These are phyloP conservation scores for Pectinophora gossypiella DNA, from an alignment of 1,140 invertebrate species.

Conservation along the genomic window DNA sequence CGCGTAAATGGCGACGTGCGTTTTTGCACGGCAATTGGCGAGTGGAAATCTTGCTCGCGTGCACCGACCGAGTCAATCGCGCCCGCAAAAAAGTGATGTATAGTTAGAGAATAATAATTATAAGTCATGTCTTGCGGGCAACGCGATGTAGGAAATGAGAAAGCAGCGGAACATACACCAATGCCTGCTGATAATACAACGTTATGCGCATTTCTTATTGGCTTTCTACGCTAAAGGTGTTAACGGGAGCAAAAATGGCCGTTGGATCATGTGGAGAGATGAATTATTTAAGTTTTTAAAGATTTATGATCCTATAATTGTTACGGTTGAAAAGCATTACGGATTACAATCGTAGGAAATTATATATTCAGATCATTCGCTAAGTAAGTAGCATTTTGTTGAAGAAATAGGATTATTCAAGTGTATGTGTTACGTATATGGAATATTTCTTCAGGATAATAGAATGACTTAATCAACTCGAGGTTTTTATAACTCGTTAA, in stretches of 20 bases:
- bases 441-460: no score
- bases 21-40: constrained; percentile 29
- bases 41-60: constrained; percentile 33
- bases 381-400: no score
- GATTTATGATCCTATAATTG: no score
- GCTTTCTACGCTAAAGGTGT: background rate
- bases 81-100: constrained; percentile 28
- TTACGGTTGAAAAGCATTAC: no score
- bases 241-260: background rate
- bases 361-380: no score
- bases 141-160: background rate
- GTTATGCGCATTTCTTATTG: no score
- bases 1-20: constrained; percentile 28
- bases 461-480: no score
- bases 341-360: no score
- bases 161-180: background rate
- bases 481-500: no score
- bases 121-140: constrained; percentile 19
- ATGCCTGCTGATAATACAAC: background rate
- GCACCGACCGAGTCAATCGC: constrained; percentile 34
- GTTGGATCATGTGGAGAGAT: background rate
- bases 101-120: constrained; percentile 27
- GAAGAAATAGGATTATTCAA: no score
- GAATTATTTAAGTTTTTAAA: background rate
- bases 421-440: no score